Evolutionary conservation across 2,888 invertebrate genomes (phyloP).

Genomic region (Macrosoma leucophasiata): DNA sequence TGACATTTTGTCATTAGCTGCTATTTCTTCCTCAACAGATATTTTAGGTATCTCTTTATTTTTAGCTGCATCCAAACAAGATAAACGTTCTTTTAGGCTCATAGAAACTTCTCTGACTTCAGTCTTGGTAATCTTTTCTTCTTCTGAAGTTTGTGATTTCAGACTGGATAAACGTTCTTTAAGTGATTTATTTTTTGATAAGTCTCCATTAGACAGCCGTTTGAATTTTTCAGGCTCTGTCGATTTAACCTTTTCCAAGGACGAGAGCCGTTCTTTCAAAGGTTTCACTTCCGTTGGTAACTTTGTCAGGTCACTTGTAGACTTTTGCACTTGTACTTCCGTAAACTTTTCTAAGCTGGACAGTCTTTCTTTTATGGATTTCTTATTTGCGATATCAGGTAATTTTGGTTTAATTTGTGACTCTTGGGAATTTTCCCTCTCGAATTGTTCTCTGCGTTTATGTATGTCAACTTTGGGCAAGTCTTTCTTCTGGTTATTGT

Average conservation of each 20-base stretch:
- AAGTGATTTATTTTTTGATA: conserved; percentile 56
- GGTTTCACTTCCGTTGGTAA: conserved; percentile 78
- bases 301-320: conserved; percentile 62
- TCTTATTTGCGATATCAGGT: conserved; percentile 79
- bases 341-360: conserved; percentile 81
- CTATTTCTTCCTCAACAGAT: conserved; percentile 52
- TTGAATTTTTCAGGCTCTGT: conserved; percentile 65
- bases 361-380: conserved; percentile 83
- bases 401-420: conserved; percentile 67
- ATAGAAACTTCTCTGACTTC: conserved; percentile 69
- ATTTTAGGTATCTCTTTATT: conserved; percentile 67
- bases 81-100: conserved; percentile 71
- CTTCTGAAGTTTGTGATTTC: conserved; percentile 63
- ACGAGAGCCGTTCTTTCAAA: conserved; percentile 78
- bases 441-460: conserved; percentile 89
- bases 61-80: conserved; percentile 67
- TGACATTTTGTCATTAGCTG: conserved; percentile 37
- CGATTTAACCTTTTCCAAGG: conserved; percentile 75
- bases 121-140: conserved; percentile 48
- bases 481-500: conserved; percentile 71
- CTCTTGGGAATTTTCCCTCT: conserved; percentile 78
- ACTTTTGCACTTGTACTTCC: conserved; percentile 64
- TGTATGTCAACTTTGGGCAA: conserved; percentile 88
- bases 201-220: conserved; percentile 62
- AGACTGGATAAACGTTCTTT: conserved; percentile 68